Evolutionary conservation across 2,797 vertebrate genomes (phyloP).

Genomic region (Toxotes lorentzi): DNA sequence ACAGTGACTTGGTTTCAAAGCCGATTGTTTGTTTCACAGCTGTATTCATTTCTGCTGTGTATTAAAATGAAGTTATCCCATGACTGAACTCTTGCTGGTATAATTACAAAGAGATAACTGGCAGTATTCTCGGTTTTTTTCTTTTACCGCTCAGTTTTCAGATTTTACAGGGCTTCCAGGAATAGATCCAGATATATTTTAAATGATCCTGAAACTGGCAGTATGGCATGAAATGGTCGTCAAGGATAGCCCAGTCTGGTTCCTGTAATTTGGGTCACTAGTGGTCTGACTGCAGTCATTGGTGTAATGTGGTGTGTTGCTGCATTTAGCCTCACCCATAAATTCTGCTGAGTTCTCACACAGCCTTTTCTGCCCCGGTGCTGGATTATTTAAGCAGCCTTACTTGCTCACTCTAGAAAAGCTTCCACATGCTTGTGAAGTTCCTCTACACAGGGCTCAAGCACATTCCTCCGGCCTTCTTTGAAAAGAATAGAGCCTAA

Average conservation of each 20-base stretch:
- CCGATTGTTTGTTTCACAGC: background rate
- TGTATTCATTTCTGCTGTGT: background rate
- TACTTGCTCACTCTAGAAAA: conserved; percentile 56
- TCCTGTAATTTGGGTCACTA: conserved; percentile 63
- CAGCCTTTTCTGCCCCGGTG: conserved; percentile 67
- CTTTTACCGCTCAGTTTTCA: conserved; percentile 12
- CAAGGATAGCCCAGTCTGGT: conserved; percentile 23
- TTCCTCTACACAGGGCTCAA: conserved; percentile 34
- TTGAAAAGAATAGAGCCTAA: conserved; percentile 27
- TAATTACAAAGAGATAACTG: conserved; percentile 26
- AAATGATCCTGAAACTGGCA: conserved; percentile 35
- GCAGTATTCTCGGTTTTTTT: conserved; percentile 8
- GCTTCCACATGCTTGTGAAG: conserved; percentile 50
- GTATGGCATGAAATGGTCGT: conserved; percentile 21
- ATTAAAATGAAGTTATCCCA: conserved; percentile 4
- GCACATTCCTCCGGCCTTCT: conserved; percentile 21
- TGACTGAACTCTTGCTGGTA: background rate
- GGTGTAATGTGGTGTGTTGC: conserved; percentile 66
- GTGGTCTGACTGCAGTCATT: conserved; percentile 58
- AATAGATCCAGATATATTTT: conserved; percentile 39
- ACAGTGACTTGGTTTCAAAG: background rate
- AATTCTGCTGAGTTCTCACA: conserved; percentile 79
- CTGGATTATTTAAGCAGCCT: conserved; percentile 76
- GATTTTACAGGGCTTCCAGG: conserved; percentile 30
- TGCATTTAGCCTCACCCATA: conserved; percentile 80